Evolutionary conservation across 1,140 invertebrate genomes (phyloP).

Genomic region (Drosophila punjabiensis): DNA sequence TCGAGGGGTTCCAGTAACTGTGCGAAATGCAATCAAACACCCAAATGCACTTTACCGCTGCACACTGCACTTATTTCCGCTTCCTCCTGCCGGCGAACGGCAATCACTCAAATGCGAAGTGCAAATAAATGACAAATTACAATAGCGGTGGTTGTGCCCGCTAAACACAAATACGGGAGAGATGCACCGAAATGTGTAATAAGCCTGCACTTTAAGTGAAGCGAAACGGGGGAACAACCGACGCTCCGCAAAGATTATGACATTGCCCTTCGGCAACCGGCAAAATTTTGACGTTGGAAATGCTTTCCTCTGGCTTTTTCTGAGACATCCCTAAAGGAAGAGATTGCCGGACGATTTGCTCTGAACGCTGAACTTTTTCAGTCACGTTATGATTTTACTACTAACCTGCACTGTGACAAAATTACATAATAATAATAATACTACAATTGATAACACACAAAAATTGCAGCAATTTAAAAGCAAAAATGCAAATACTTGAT

Average conservation of each 20-base stretch:
- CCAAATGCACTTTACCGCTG: conserved; percentile 37
- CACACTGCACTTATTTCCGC: conserved; percentile 68
- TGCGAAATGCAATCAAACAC: conserved; percentile 53
- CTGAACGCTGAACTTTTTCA: conserved; percentile 21
- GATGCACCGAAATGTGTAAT: conserved; percentile 20
- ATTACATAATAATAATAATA: background rate
- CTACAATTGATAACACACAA: conserved; percentile 4
- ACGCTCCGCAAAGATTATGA: conserved; percentile 51
- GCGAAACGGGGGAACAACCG: conserved; percentile 58
- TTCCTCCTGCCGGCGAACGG: conserved; percentile 46
- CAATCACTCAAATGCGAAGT: conserved; percentile 62
- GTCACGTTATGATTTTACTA: background rate
- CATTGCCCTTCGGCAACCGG: conserved; percentile 35
- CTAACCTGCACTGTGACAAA: background rate
- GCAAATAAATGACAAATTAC: conserved; percentile 80
- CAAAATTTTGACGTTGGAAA: background rate
- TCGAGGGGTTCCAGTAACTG: conserved; percentile 3
- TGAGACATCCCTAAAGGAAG: conserved; percentile 1
- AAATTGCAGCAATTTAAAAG: background rate
- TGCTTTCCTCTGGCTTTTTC: background rate
- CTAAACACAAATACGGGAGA: conserved; percentile 23
- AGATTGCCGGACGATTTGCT: background rate
- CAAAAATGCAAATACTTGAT: no score
- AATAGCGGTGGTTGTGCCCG: conserved; percentile 31
- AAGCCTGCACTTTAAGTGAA: conserved; percentile 52